phyloP scores from a whole-genome alignment of 2,113 vertebrate species.

The Anoura caudifer region DNA sequence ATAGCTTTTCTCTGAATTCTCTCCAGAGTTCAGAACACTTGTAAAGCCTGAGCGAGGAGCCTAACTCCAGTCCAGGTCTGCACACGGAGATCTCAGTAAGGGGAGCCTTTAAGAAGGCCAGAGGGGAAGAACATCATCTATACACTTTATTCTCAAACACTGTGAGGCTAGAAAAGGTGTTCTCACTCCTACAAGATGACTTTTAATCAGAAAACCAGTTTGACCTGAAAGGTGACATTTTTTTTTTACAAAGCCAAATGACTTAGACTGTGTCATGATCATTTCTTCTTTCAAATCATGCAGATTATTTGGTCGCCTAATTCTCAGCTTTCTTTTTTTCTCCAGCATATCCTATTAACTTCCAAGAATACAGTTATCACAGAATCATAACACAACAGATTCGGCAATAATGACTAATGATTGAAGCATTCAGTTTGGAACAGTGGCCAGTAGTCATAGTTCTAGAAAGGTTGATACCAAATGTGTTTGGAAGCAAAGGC shows the following conservation, averaged over 20 bases:
- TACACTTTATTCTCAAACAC: conserved; percentile 10
- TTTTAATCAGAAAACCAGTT: conserved; percentile 27
- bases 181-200: background rate
- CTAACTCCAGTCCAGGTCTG: background rate
- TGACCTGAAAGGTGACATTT: background rate
- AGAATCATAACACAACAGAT: background rate
- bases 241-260: background rate
- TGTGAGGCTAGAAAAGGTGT: background rate
- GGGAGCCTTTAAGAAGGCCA: background rate
- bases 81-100: background rate
- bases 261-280: background rate
- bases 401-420: background rate
- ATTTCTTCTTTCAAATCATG: conserved; percentile 16
- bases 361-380: background rate
- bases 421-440: conserved; percentile 16
- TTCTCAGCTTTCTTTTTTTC: background rate
- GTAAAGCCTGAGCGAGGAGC: background rate
- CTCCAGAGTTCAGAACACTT: background rate
- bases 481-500: background rate
- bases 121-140: background rate
- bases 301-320: background rate
- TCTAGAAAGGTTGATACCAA: background rate
- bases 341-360: background rate
- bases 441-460: background rate
- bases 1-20: background rate